Conservation (phyloP, 37 sponge, comb jelly and placozoan species). For the Ianthella basta region DNA sequence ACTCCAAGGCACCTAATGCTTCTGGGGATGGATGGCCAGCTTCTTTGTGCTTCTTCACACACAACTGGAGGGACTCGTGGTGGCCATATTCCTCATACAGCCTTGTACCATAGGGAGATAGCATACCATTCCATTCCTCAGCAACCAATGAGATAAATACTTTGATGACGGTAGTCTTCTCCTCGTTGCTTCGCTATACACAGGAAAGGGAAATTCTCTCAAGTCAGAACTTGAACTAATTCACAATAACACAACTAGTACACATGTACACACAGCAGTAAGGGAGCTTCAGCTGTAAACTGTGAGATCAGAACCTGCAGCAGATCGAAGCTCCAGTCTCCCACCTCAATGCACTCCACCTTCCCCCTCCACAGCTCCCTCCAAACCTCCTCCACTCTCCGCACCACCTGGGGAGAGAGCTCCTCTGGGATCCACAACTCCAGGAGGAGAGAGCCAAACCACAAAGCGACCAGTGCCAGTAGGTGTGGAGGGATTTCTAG, state of each 20-base stretch:
- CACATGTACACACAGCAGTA: too few relatives aligned
- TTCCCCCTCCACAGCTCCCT: background rate
- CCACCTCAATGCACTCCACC: background rate
- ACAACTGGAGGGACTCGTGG: background rate
- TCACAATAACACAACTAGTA: too few relatives aligned
- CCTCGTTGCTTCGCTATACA: too few relatives aligned
- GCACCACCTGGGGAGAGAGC: background rate
- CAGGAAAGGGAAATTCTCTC: too few relatives aligned
- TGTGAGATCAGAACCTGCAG: background rate
- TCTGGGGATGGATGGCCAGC: background rate
- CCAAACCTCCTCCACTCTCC: conserved; percentile 9
- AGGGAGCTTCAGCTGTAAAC: too few relatives aligned
- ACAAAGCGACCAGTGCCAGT: background rate
- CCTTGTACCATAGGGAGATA: background rate
- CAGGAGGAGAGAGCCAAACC: conserved; percentile 9
- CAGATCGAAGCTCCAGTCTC: background rate
- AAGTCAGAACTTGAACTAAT: too few relatives aligned
- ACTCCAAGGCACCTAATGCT: background rate
- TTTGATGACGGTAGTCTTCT: too few relatives aligned
- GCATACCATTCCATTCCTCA: too few relatives aligned
- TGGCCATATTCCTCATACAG: conserved; percentile 25
- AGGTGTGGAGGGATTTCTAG: conserved; percentile 7
- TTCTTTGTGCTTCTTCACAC: conserved; percentile 2
- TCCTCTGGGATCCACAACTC: background rate
- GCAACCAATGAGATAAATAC: too few relatives aligned